A percentile compares a stretch with the other conserved stretches of the same genome.
Evolutionary conservation across 2,888 invertebrate genomes (phyloP).

Genomic region (Eilema depressum): DNA sequence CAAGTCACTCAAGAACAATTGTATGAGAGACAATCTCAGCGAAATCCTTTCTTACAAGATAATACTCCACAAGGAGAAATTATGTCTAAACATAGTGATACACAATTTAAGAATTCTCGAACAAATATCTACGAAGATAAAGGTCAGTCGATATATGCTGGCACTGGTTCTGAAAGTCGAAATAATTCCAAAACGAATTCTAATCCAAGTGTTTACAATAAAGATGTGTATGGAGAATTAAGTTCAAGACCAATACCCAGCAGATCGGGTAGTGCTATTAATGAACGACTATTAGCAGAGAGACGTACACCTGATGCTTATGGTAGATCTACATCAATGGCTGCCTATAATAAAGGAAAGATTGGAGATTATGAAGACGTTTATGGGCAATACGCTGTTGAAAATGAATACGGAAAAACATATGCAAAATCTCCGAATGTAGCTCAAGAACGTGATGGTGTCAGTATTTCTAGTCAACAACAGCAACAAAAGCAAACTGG

Average conservation of each 20-base stretch:
- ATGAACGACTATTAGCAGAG: conserved; percentile 85
- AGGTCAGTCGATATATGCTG: conserved; percentile 58
- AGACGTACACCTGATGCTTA: conserved; percentile 94
- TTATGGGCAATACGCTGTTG: conserved; percentile 78
- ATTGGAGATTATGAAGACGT: conserved; percentile 93
- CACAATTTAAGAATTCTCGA: conserved; percentile 56
- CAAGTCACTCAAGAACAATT: conserved; percentile 64
- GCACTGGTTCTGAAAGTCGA: conserved; percentile 61
- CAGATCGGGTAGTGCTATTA: conserved; percentile 64
- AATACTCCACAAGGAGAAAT: conserved; percentile 61
- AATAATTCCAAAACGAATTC: conserved; percentile 57
- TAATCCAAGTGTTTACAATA: conserved; percentile 66
- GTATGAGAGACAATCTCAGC: conserved; percentile 72
- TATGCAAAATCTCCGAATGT: conserved; percentile 89
- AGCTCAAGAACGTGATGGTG: conserved; percentile 64
- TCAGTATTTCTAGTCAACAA: conserved; percentile 71
- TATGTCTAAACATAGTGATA: conserved; percentile 57
- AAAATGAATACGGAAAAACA: conserved; percentile 79
- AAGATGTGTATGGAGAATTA: conserved; percentile 76
- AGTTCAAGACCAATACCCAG: conserved; percentile 63
- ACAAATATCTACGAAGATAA: conserved; percentile 56
- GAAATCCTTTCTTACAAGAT: conserved; percentile 79
- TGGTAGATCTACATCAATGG: conserved; percentile 88
- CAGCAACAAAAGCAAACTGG: conserved; percentile 59
- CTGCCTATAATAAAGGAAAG: conserved; percentile 73